phyloP scores from a whole-genome alignment of 1,140 invertebrate genomes.

The Elysia chlorotica region DNA sequence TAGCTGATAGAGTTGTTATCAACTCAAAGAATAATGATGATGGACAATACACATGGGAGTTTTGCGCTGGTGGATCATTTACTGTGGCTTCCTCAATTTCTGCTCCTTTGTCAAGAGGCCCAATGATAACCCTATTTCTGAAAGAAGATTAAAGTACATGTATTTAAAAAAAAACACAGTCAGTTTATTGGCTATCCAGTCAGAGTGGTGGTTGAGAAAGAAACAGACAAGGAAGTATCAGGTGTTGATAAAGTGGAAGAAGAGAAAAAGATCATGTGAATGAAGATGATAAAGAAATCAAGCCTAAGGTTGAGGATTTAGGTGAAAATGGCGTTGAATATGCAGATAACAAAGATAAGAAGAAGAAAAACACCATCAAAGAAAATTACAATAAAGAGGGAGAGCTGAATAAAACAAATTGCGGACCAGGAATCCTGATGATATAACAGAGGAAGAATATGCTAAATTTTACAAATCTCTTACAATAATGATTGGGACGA shows the following conservation, averaged over 20 bases:
- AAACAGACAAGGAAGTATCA: conserved; percentile 30
- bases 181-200: conserved; percentile 99
- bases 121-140: conserved; percentile 80
- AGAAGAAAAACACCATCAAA: conserved; percentile 86
- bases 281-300: conserved; percentile 70
- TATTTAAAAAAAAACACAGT: conserved; percentile 95
- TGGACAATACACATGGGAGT: conserved; percentile 97
- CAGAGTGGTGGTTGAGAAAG: conserved; percentile 91
- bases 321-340: conserved; percentile 78
- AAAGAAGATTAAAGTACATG: conserved; percentile 97
- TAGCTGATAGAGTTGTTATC: conserved; percentile 69
- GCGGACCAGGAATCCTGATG: conserved; percentile 97
- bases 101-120: conserved; percentile 86
- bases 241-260: neutral
- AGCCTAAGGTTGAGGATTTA: conserved; percentile 85
- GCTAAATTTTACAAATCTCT: conserved; percentile 99
- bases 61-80: conserved; percentile 76
- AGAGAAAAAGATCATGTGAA: neutral
- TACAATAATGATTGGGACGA: conserved; percentile 99
- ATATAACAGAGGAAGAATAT: conserved; percentile 97
- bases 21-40: conserved; percentile 96
- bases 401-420: conserved; percentile 99
- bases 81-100: conserved; percentile 90
- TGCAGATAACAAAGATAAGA: conserved; percentile 71
- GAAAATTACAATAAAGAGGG: conserved; percentile 98